phyloP scores from a whole-genome alignment of 2,113 vertebrate genomes.

The Coracopsis vasa region DNA sequence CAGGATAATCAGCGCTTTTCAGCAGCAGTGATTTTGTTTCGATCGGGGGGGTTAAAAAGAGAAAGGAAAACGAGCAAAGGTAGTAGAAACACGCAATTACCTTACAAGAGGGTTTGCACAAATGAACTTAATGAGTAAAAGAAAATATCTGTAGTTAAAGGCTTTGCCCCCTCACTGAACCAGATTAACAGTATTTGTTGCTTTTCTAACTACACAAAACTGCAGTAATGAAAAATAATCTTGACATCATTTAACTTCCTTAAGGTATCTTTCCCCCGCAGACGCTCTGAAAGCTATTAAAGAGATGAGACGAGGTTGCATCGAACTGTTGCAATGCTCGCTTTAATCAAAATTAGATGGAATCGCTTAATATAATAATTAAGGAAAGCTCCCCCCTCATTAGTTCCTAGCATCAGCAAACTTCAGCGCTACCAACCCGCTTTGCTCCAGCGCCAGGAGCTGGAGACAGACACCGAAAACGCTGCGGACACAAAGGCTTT shows the following conservation, averaged over 20 bases:
- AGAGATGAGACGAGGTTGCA: conserved; percentile 21
- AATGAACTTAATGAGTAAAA: conserved; percentile 44
- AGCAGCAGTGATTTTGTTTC: neutral
- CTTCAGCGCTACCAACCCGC: neutral
- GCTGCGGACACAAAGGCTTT: neutral
- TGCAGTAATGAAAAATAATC: conserved; percentile 61
- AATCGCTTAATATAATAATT: conserved; percentile 18
- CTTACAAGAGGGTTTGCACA: neutral
- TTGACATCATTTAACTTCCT: conserved; percentile 61
- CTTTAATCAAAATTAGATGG: conserved; percentile 24
- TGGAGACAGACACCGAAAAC: neutral
- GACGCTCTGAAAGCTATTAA: conserved; percentile 37
- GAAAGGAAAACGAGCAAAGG: conserved; percentile 11
- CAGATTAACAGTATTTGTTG: conserved; percentile 64
- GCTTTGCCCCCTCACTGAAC: conserved; percentile 64
- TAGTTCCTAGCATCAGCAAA: neutral
- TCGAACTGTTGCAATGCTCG: neutral
- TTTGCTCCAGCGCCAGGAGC: neutral
- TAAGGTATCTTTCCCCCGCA: conserved; percentile 47
- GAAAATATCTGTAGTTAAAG: neutral
- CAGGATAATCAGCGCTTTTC: conserved; percentile 25
- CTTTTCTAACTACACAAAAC: conserved; percentile 44
- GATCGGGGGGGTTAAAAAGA: neutral
- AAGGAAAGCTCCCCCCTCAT: neutral
- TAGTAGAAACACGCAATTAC: neutral